Base-by-base conservation (phyloP, 2,888 invertebrate species). In the Acronicta leporina region DNA sequence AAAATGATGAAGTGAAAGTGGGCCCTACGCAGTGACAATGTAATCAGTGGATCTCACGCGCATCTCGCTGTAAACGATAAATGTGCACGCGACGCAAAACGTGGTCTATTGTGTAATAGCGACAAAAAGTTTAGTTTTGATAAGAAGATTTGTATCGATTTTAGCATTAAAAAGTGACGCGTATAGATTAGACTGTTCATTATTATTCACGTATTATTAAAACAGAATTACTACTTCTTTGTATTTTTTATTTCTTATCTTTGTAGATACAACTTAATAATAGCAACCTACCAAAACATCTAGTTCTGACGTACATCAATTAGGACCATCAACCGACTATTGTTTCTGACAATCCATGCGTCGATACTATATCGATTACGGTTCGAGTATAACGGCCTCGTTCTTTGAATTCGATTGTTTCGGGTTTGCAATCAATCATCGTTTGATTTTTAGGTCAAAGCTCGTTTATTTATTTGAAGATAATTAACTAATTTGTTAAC, bases 261-360 rank as follows among this genome's bases (percentile, higher is more conserved):
- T 10, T 30, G 10, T 9, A 10, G 1, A 20, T 20, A 30, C 30
- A 33, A 33, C 11, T 33, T 11, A 33, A 11, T 15, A 30, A 43
- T 25, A 47, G 54, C 35, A 9, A 30, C 30, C 49, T 52, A 16
- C 8, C 38, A 54, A 52, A 60, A 44, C 57, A 50, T 73, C 70
- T 54, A 63, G 59, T 66, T 67, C 63, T 83, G 86, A 86, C 88
- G 88, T 75, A 85, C 76, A 85, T 87, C 82, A 79, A 82, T 83
- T 77, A 75, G 81, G 80, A 84, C 84, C 83, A 87, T 85, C 82
- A 73, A 59, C 64, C 42, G 55, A 60, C 75, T 71, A 86, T 87
- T 88, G 82, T 87, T 83, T 61, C 60, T 56, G 53, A 57, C 65
- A 58, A 59, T 61, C 58, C 20, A 68, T 63, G 45, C 70, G 66